A percentile compares a stretch with the other conserved stretches of the same genome.
Evolutionary conservation across 2,113 vertebrate genomes (phyloP).

Genomic region (Nyctibius bracteatus): DNA sequence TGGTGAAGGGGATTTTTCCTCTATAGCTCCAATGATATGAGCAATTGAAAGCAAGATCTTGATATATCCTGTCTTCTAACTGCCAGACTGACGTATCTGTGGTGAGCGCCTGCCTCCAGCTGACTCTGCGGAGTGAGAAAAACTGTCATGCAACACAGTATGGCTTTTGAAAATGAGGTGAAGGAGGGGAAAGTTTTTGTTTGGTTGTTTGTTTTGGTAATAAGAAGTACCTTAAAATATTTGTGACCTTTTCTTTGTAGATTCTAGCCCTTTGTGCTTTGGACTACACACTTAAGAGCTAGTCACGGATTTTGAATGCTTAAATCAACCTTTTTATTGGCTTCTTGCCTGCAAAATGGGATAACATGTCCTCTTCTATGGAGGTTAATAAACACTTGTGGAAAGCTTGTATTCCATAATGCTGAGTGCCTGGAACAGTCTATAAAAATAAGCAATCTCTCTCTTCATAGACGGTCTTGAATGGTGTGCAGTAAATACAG

Average conservation of each 20-base stretch:
- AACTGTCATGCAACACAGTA: neutral
- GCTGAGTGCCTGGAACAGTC: neutral
- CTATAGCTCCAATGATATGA: neutral
- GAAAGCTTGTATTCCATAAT: neutral
- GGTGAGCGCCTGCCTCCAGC: neutral
- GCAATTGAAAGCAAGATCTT: neutral
- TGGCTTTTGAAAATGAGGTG: neutral
- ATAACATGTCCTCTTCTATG: neutral
- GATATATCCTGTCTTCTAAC: neutral
- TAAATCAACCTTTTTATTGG: neutral
- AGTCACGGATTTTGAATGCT: neutral
- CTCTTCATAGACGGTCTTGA: neutral
- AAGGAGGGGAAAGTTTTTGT: neutral
- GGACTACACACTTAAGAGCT: neutral
- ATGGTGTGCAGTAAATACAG: neutral
- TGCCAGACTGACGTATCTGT: neutral
- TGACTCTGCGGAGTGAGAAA: neutral
- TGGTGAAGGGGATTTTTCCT: neutral
- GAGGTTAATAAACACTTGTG: slow-evolving; percentile 16
- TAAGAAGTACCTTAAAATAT: neutral
- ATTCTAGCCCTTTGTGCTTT: neutral
- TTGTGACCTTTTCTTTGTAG: neutral
- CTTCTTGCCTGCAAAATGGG: neutral
- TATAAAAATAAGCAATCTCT: neutral
- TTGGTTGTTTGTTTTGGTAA: neutral